phyloP scores from a whole-genome alignment of 2,888 invertebrate species.

The Xestia sexstrigata region DNA sequence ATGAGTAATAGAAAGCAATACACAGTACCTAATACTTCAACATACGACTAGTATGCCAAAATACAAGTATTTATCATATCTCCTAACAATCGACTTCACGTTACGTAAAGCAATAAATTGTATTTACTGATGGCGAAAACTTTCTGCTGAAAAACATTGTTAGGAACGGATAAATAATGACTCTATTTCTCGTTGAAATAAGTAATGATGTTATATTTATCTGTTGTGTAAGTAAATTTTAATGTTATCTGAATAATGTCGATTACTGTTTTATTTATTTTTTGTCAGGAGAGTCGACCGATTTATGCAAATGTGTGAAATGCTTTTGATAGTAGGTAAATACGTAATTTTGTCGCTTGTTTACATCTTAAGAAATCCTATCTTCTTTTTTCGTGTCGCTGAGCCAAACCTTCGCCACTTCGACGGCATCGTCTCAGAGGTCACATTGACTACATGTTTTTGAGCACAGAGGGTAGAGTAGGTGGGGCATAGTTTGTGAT shows the following conservation, averaged over 20 bases:
- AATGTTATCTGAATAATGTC: background rate
- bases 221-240: background rate
- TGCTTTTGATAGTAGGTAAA: background rate
- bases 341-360: background rate
- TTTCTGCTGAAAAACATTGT: conserved; percentile 35
- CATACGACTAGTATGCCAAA: background rate
- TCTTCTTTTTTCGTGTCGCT: background rate
- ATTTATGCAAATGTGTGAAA: background rate
- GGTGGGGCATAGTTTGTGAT: too few species aligned
- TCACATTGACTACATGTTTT: background rate
- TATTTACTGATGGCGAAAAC: conserved; percentile 30
- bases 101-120: conserved; percentile 11
- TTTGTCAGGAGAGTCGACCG: background rate
- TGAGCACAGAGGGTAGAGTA: background rate
- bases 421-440: background rate
- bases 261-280: background rate
- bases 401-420: background rate
- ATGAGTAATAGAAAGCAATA: conserved; percentile 1
- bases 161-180: conserved; percentile 25
- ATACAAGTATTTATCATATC: conserved; percentile 26
- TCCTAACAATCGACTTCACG: conserved; percentile 16
- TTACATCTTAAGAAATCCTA: background rate
- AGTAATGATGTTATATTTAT: conserved; percentile 18
- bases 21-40: background rate
- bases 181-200: conserved; percentile 9